Evolutionary conservation across 2,888 invertebrate genomes (phyloP).

Genomic region (Bombylius discolor): DNA sequence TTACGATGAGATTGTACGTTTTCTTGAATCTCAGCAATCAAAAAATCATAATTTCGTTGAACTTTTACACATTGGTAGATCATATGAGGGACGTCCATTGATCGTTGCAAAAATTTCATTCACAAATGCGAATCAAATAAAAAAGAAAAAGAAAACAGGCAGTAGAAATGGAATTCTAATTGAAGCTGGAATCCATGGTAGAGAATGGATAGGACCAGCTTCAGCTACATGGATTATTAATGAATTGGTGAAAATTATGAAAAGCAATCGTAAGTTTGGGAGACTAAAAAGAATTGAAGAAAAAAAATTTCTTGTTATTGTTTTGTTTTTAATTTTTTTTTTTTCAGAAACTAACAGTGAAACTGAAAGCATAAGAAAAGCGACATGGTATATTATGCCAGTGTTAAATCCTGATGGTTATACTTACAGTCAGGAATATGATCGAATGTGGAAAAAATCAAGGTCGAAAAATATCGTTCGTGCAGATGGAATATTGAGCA

Average conservation of each 20-base stretch:
- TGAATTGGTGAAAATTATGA: slow-evolving; percentile 50
- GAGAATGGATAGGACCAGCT: slow-evolving; percentile 72
- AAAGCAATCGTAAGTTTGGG: slow-evolving; percentile 38
- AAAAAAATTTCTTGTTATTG: neutral
- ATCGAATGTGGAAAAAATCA: slow-evolving; percentile 70
- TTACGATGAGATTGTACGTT: slow-evolving; percentile 54
- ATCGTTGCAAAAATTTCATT: slow-evolving; percentile 54
- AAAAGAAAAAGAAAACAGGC: slow-evolving; percentile 38
- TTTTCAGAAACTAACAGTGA: slow-evolving; percentile 22
- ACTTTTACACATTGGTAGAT: slow-evolving; percentile 56
- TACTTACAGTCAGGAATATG: slow-evolving; percentile 56
- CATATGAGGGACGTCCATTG: slow-evolving; percentile 57
- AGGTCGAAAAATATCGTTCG: slow-evolving; percentile 42
- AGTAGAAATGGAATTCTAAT: slow-evolving; percentile 65
- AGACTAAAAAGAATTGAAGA: too few relatives aligned
- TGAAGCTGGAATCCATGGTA: slow-evolving; percentile 62
- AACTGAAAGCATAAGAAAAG: slow-evolving; percentile 27
- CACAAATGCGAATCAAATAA: slow-evolving; percentile 27
- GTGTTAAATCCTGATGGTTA: slow-evolving; percentile 68
- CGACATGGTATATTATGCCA: slow-evolving; percentile 59
- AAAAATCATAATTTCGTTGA: slow-evolving; percentile 52
- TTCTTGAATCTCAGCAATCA: slow-evolving; percentile 52
- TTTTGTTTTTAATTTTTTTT: neutral
- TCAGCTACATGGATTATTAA: slow-evolving; percentile 59
- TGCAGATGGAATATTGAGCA: slow-evolving; percentile 24